Conservation (phyloP, 2,888 invertebrate genomes). For the Archips crataeganus region DNA sequence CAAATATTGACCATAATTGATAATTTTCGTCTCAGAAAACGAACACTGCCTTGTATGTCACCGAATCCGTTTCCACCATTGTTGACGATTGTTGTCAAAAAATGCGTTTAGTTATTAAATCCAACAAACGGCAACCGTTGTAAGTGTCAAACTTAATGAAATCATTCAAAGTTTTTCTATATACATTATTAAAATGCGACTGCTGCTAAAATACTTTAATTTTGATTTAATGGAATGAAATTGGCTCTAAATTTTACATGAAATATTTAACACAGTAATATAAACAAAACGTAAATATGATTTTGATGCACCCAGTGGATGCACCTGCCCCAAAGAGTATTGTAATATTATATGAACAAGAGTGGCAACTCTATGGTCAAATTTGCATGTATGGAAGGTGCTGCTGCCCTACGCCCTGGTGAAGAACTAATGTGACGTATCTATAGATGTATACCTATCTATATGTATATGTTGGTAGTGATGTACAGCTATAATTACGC, state of each 20-base stretch:
- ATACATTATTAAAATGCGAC: background rate
- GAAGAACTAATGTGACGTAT: too few species aligned
- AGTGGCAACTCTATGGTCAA: too few species aligned
- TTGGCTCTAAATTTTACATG: background rate
- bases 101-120: constrained; percentile 66
- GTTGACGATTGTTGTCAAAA: constrained; percentile 84
- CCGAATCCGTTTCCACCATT: constrained; percentile 82
- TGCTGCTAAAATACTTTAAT: background rate
- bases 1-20: constrained; percentile 81
- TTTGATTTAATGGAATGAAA: background rate
- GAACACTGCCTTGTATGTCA: constrained; percentile 81
- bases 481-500: too few species aligned
- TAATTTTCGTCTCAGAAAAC: constrained; percentile 81
- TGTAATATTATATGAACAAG: too few species aligned
- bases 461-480: too few species aligned
- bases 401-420: too few species aligned
- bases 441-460: too few species aligned
- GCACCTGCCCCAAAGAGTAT: too few species aligned
- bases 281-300: constrained; percentile 3
- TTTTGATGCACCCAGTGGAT: too few species aligned
- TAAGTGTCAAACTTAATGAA: background rate
- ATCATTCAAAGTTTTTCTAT: background rate
- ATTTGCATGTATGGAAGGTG: too few species aligned
- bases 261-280: background rate
- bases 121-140: background rate